Percentiles rank a stretch among this genome's conserved stretches.
Evolutionary conservation across 2,797 vertebrate genomes (phyloP).

Genomic region (Tragelaphus eurycerus): DNA sequence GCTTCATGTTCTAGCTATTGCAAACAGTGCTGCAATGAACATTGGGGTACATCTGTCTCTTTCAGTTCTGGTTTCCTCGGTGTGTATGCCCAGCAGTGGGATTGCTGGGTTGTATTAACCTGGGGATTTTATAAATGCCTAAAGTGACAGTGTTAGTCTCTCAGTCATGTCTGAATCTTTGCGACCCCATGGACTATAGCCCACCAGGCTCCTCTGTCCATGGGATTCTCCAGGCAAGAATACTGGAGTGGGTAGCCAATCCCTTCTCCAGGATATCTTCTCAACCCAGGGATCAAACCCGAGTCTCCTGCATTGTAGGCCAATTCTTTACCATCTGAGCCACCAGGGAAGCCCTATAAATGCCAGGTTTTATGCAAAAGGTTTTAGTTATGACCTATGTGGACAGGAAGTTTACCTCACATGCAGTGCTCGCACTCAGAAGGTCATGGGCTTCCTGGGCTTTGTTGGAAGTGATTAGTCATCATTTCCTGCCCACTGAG

Average conservation of each 20-base stretch:
- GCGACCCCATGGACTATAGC: background rate
- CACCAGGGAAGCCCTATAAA: background rate
- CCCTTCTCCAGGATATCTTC: background rate
- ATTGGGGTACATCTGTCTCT: background rate
- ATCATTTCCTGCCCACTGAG: background rate
- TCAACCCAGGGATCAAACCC: background rate
- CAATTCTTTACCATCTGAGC: background rate
- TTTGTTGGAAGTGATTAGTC: background rate
- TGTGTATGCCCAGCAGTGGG: background rate
- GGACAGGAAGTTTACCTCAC: background rate
- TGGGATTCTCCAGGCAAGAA: background rate
- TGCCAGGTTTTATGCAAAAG: background rate
- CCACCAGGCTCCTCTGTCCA: background rate
- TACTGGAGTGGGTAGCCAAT: background rate
- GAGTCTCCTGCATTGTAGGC: background rate
- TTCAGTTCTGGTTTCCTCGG: background rate
- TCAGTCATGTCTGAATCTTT: background rate
- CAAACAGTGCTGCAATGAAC: background rate
- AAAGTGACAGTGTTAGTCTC: background rate
- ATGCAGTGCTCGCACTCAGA: background rate
- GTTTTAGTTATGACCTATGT: background rate
- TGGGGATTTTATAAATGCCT: background rate
- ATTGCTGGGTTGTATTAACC: background rate
- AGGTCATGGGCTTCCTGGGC: background rate
- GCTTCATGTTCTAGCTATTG: background rate